Conservation (phyloP, 1,140 invertebrate genomes). For the Bombus waltoni region DNA sequence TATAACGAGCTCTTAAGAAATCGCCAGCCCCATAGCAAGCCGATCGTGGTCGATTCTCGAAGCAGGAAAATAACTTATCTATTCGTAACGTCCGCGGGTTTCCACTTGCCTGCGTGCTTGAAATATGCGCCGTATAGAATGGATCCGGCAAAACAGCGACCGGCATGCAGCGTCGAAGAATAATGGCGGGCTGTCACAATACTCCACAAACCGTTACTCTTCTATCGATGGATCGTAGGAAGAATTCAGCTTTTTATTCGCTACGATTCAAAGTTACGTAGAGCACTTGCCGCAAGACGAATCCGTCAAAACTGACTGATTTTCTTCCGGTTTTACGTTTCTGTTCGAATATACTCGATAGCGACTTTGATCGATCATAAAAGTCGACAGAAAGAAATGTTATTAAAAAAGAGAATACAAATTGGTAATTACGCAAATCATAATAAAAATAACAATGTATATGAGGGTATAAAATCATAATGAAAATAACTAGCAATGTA, state of each 20-base stretch:
- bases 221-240: conserved; percentile 42
- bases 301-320: conserved; percentile 19
- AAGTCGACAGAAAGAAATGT: background rate
- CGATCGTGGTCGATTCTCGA: conserved; percentile 22
- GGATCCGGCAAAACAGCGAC: conserved; percentile 39
- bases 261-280: conserved; percentile 19
- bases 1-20: conserved; percentile 14
- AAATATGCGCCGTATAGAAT: conserved; percentile 48
- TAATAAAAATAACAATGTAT: background rate
- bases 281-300: conserved; percentile 23
- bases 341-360: background rate
- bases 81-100: conserved; percentile 46
- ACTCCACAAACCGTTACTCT: conserved; percentile 52
- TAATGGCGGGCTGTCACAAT: conserved; percentile 56
- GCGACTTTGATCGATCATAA: background rate
- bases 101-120: conserved; percentile 36
- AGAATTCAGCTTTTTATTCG: conserved; percentile 39
- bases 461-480: too few relatives aligned
- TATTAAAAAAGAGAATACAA: background rate
- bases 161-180: conserved; percentile 34
- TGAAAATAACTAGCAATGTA: background rate
- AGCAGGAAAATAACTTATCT: conserved; percentile 48
- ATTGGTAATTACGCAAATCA: background rate
- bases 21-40: too few relatives aligned
- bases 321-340: background rate